These are phyloP conservation scores for Lycophotia porphyrea DNA, from an alignment of 2,888 invertebrate genomes.

Conservation along the genomic window DNA sequence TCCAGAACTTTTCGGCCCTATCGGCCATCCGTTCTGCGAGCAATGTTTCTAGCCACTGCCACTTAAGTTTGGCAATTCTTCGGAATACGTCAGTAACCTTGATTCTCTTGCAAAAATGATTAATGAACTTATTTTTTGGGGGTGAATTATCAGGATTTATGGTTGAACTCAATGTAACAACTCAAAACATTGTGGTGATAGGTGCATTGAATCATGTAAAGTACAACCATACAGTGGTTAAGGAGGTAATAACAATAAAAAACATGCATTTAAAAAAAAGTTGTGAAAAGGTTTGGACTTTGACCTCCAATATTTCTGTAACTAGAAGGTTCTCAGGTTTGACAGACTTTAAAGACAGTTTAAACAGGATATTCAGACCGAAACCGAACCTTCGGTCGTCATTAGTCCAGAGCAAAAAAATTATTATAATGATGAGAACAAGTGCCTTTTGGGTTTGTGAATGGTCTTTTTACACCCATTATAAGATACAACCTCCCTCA, in stretches of 20 bases:
- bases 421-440: neutral
- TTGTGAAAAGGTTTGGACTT: neutral
- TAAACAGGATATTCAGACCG: too few relatives aligned
- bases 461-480: neutral
- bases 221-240: too few relatives aligned
- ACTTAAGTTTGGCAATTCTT: too few relatives aligned
- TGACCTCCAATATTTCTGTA: neutral
- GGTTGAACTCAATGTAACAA: neutral
- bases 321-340: neutral
- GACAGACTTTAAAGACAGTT: too few relatives aligned
- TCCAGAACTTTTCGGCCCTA: too few relatives aligned
- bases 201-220: neutral
- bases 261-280: neutral
- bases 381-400: neutral
- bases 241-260: neutral
- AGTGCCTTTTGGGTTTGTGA: neutral
- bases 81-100: too few relatives aligned
- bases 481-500: slow-evolving; percentile 75
- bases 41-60: too few relatives aligned
- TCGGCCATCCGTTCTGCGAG: too few relatives aligned
- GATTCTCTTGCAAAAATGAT: too few relatives aligned
- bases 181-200: neutral
- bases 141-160: too few relatives aligned
- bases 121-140: neutral
- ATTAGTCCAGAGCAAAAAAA: neutral